phyloP scores from a whole-genome alignment of 2,797 vertebrate genomes.

The Cyclopterus lumpus region DNA sequence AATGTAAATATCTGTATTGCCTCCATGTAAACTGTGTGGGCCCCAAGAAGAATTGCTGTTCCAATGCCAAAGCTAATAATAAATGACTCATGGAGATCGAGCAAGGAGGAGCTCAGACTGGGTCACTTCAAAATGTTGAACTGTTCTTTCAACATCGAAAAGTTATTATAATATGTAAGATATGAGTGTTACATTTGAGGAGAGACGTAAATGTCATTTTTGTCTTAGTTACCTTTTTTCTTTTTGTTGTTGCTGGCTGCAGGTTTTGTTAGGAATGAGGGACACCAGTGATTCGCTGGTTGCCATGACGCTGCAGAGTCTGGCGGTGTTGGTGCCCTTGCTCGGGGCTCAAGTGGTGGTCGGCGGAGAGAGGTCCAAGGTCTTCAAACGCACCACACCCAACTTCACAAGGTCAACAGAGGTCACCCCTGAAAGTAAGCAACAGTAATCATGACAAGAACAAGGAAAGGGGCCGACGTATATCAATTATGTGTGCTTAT shows the following conservation, averaged over 20 bases:
- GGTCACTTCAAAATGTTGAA: not conserved
- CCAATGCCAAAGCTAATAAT: no score
- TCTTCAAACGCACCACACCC: constrained; percentile 95
- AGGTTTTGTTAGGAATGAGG: constrained; percentile 96
- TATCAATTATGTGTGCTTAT: no score
- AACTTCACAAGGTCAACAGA: constrained; percentile 93
- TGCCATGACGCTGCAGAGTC: constrained; percentile 92
- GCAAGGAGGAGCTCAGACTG: not conserved
- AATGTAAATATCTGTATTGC: no score
- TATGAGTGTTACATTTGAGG: not conserved
- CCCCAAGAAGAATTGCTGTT: no score
- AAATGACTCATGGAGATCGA: not conserved
- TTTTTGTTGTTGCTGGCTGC: constrained; percentile 18
- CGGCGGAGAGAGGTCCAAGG: constrained; percentile 93
- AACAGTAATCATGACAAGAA: not conserved
- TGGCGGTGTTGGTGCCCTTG: constrained; percentile 93
- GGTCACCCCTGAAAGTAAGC: constrained; percentile 92
- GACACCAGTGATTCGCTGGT: constrained; percentile 93
- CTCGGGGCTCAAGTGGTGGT: constrained; percentile 97
- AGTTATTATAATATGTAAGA: not conserved
- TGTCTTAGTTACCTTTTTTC: not conserved
- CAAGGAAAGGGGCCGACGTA: not conserved
- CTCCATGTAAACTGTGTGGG: not conserved
- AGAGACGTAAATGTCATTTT: not conserved
- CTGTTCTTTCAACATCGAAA: not conserved